These are phyloP conservation scores for Epinephelus fuscoguttatus DNA, from an alignment of 2,113 vertebrate species.

Conservation along the genomic window DNA sequence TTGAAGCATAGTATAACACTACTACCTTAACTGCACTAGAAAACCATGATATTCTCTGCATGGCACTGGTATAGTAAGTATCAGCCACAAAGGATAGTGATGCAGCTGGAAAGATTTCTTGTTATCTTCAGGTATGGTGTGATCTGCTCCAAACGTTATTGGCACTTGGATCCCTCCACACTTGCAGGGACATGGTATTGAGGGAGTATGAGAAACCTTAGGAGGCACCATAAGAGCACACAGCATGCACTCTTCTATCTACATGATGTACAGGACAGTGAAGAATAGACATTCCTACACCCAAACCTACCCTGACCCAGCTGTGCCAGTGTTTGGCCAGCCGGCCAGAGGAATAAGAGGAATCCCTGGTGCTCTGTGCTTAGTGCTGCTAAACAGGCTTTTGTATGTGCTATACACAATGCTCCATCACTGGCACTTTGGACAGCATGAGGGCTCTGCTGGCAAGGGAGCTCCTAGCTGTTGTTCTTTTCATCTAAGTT, in stretches of 20 bases:
- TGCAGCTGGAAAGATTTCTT: background rate
- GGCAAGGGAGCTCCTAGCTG: constrained; percentile 82
- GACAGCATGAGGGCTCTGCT: constrained; percentile 74
- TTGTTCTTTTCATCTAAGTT: constrained; percentile 86
- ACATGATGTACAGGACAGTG: constrained; percentile 36
- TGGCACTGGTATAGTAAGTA: background rate
- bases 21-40: too few species aligned
- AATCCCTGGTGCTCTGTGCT: constrained; percentile 72
- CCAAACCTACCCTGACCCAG: constrained; percentile 31
- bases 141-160: background rate
- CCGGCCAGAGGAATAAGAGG: constrained; percentile 57
- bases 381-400: constrained; percentile 80
- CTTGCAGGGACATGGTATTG: background rate
- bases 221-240: background rate
- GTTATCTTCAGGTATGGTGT: background rate
- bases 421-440: constrained; percentile 80
- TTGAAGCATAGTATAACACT: background rate
- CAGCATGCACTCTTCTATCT: background rate
- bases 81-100: background rate
- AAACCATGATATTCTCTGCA: background rate
- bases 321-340: constrained; percentile 60
- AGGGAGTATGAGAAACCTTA: background rate
- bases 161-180: background rate
- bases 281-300: constrained; percentile 65
- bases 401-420: constrained; percentile 79